Evolutionary conservation across 1,140 invertebrate species (phyloP).

Genomic region (Habropoda laboriosa): DNA sequence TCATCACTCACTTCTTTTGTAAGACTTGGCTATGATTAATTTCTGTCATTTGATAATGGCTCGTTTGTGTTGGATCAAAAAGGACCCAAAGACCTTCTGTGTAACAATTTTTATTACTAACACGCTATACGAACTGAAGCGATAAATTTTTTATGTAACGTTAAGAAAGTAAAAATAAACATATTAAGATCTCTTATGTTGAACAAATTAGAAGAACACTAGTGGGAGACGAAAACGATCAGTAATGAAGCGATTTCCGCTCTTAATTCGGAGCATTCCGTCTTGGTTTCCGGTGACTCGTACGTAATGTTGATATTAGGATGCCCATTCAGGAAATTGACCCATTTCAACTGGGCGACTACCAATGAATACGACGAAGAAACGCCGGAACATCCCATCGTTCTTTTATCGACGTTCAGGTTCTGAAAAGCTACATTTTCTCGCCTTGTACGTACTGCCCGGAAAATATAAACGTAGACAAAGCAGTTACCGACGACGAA

Average conservation of each 20-base stretch:
- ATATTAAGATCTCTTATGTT: background rate
- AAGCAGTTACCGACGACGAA: too few species aligned
- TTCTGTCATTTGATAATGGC: too few species aligned
- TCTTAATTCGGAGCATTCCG: slow-evolving; percentile 56
- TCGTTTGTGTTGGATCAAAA: too few species aligned
- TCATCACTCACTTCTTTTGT: too few species aligned
- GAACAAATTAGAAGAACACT: slow-evolving; percentile 57
- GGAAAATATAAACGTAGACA: too few species aligned
- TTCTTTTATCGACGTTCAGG: slow-evolving; percentile 41
- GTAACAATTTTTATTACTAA: too few species aligned
- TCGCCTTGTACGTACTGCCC: background rate
- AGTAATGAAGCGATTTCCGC: slow-evolving; percentile 61
- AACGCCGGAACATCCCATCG: slow-evolving; percentile 21
- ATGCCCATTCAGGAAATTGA: slow-evolving; percentile 68
- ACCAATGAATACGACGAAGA: slow-evolving; percentile 49
- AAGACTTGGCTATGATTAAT: too few species aligned
- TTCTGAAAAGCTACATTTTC: background rate
- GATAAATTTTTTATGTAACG: too few species aligned
- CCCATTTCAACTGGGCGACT: slow-evolving; percentile 50
- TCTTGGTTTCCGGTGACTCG: slow-evolving; percentile 43
- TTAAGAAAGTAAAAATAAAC: background rate
- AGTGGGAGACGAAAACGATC: slow-evolving; percentile 27
- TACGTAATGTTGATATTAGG: slow-evolving; percentile 43
- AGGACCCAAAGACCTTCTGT: too few species aligned
- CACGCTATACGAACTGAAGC: too few species aligned